Base-by-base conservation (phyloP, 2,797 vertebrate genomes). In the Sorex maritimensis region DNA sequence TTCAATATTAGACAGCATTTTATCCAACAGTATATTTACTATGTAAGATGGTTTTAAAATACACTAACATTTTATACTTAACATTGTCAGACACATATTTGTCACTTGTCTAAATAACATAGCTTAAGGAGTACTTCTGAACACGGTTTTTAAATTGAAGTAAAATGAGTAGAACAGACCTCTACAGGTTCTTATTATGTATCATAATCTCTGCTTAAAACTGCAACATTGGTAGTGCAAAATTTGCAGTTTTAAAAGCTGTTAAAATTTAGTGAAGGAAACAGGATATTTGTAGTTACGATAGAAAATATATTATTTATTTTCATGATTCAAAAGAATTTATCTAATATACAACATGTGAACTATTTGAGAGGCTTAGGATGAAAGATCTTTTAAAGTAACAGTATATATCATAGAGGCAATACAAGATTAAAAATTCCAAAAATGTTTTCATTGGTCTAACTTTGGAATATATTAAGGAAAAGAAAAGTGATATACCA, bases 241-340 rank as follows among this genome's bases (percentile, higher is more conserved):
- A 34, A 41, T 80, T 21, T 13, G 49, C n/a, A 46, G 11, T 11
- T 86, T 88, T 23, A 67, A 71, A 1, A 3, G 38, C 8, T 4
- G 67, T 84, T 92, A 92, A 68, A 84, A 65, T 77, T 52, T 93
- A n/a, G 49, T 49, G 75, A 55, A 81, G 1, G 15, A 79, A 88
- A 26, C 6, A 58, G 41, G 41, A 44, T 44, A 5, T 44, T 44
- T 44, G 41, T 44, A 44, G 41, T 44, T 44, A 44, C 7, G 41
- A 5, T 44, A 44, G 41, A 44, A 44, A 44, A 49, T 14, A 90
- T 3, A 44, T 9, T 61, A 75, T 9, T 65, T 61, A 2, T 58
- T 68, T 94, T 26, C 26, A 65, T 88, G 24, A 71, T 14, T n/a
- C 34, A 75, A 26, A 30, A 88, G 52, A n/a, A 2, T 6, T 83